Percentiles rank a stretch among this genome's conserved stretches.
These are phyloP conservation scores for Empidonax traillii DNA, from an alignment of 2,113 vertebrate genomes.

Conservation along the genomic window DNA sequence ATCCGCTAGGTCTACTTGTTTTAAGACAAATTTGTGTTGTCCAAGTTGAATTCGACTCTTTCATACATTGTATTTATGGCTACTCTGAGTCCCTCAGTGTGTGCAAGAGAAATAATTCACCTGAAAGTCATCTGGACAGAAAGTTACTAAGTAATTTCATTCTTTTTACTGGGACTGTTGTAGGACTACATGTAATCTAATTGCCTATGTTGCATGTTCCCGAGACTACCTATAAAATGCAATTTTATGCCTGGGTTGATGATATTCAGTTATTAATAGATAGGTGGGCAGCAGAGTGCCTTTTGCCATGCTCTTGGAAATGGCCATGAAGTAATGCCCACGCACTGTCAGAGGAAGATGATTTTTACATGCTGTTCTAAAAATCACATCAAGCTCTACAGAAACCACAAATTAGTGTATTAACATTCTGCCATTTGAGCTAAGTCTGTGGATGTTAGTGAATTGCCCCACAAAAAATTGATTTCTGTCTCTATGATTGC, in stretches of 20 bases:
- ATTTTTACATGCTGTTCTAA: neutral
- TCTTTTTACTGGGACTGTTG: neutral
- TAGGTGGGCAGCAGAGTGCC: neutral
- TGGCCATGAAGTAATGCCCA: constrained; percentile 1
- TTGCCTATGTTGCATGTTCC: neutral
- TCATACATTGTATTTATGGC: neutral
- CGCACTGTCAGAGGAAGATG: constrained; percentile 2
- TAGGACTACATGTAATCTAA: constrained; percentile 32
- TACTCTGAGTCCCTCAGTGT: neutral
- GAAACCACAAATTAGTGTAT: neutral
- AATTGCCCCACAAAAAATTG: neutral
- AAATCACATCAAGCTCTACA: constrained; percentile 21
- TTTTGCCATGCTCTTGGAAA: neutral
- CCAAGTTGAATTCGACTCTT: neutral
- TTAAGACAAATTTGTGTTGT: neutral
- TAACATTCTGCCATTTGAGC: neutral
- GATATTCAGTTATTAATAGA: constrained; percentile 39
- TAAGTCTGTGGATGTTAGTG: neutral
- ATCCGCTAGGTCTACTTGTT: neutral
- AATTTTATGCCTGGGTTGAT: constrained; percentile 23
- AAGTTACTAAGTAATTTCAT: constrained; percentile 40
- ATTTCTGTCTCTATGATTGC: neutral
- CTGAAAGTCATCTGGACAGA: neutral
- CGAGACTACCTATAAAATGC: constrained; percentile 26
- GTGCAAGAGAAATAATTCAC: neutral